These are phyloP conservation scores for Zophobas atratus DNA, from an alignment of 1,140 invertebrate genomes.

Conservation along the genomic window DNA sequence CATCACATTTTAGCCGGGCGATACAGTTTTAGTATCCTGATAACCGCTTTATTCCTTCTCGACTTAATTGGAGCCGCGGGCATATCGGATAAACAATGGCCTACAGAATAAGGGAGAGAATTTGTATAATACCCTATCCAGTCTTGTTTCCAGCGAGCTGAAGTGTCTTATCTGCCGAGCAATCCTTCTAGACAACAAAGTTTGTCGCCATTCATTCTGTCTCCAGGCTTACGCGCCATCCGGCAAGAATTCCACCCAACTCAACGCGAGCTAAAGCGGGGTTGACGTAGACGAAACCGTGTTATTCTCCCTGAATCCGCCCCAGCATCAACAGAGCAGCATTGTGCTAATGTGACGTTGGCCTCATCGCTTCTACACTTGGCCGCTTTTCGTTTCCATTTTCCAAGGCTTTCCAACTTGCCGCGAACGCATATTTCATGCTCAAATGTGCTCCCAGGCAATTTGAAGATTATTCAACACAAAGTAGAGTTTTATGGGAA, in stretches of 20 bases:
- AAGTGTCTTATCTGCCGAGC: conserved; percentile 58
- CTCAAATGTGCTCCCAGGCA: conserved; percentile 64
- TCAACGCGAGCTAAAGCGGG: conserved; percentile 20
- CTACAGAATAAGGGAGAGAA: conserved; percentile 56
- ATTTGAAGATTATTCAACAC: conserved; percentile 68
- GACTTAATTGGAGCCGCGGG: conserved; percentile 46
- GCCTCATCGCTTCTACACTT: conserved; percentile 65
- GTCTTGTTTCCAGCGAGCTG: conserved; percentile 46
- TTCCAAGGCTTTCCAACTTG: conserved; percentile 53
- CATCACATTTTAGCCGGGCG: conserved; percentile 43
- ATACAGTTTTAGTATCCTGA: conserved; percentile 52
- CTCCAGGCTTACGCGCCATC: conserved; percentile 40
- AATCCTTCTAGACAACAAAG: conserved; percentile 62
- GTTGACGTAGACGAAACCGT: conserved; percentile 22
- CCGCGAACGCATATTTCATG: conserved; percentile 62
- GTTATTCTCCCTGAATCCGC: conserved; percentile 30
- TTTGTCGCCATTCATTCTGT: conserved; percentile 63
- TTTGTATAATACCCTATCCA: conserved; percentile 59
- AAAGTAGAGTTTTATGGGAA: conserved; percentile 65
- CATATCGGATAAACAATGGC: conserved; percentile 48
- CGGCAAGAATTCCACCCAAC: conserved; percentile 34
- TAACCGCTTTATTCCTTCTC: conserved; percentile 48
- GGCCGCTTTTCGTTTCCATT: conserved; percentile 60
- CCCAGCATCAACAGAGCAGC: conserved; percentile 56
- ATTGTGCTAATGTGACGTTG: conserved; percentile 65